Evolutionary conservation across 2,888 invertebrate genomes (phyloP), one percentile per base, ranked within the genome.

Genomic region (Dendrolimus pini): DNA sequence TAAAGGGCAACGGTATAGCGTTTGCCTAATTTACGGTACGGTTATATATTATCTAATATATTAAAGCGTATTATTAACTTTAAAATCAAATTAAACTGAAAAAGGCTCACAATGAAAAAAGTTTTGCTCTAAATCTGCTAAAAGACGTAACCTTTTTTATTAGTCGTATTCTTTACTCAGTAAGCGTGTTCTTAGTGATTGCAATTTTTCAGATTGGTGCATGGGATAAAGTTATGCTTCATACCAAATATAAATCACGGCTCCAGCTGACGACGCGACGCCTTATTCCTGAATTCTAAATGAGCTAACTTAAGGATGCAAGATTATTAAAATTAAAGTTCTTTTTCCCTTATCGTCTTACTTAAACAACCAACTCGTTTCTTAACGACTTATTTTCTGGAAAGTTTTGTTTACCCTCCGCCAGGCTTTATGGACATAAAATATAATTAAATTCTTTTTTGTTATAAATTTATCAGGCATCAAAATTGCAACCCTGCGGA

Each of bases 211-310:
- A 58, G 58, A 55, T 59, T 57, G 13, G 54, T 41, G 56, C 56
- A 57, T 69, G 68, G 70, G 72, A 75, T 67, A 72, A 70, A 74
- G 74, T 78, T 74, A 65, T 70, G 71, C 69, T 67, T 72, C 78
- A 79, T 78, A 68, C 71, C 70, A 70, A 73, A 76, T 71, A 85
- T 85, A 85, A 85, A 85, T 85, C 84, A 84, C 75, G 61, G 71
- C 61, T 70, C 76, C 80, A 84, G 83, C 77, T 80, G 83, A 80
- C 82, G 85, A 77, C 65, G 69, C 82, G 85, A 77, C 65, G 69
- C 69, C 71, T 75, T 79, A 74, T 68, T 77, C 77, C 30, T 30
- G 84, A 86, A 85, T 87, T 80, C 76, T 80, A 78, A 74, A 83
- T 83, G 78, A 81, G 78, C 69, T 68, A 68, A 69, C 65, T 65